Evolutionary conservation across 2,797 vertebrate genomes (phyloP).

Genomic region (Neomorphus geoffroyi): DNA sequence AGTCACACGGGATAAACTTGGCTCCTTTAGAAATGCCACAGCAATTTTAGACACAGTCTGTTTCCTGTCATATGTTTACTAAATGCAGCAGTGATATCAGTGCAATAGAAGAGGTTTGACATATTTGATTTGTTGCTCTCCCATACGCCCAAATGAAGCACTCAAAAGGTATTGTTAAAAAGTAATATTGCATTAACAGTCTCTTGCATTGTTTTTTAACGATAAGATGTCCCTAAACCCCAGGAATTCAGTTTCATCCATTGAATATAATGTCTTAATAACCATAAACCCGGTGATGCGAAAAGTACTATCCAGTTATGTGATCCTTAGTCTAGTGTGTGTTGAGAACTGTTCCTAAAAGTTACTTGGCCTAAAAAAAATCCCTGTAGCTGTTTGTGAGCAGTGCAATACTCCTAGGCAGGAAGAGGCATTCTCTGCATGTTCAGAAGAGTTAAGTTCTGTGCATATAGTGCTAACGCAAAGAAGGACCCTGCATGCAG

Average conservation of each 20-base stretch:
- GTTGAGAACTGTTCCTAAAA: background rate
- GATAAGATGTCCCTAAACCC: background rate
- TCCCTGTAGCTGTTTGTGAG: background rate
- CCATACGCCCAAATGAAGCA: background rate
- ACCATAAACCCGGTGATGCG: background rate
- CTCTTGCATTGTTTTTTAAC: background rate
- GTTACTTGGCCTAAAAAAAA: background rate
- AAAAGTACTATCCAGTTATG: background rate
- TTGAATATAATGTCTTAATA: background rate
- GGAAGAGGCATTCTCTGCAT: background rate
- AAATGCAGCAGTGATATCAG: conserved; percentile 67
- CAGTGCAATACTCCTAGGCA: background rate
- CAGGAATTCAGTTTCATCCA: background rate
- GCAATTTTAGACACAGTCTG: conserved; percentile 21
- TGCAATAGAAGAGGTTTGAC: conserved; percentile 31
- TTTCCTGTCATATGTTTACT: conserved; percentile 62
- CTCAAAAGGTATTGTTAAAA: background rate
- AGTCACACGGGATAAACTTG: conserved; percentile 48
- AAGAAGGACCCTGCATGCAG: background rate
- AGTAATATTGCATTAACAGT: background rate
- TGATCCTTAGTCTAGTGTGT: background rate
- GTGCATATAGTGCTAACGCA: background rate
- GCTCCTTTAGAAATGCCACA: conserved; percentile 47
- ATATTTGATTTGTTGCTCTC: conserved; percentile 8
- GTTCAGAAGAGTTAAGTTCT: background rate